Percentiles rank a stretch among this genome's conserved stretches.
phyloP scores from a whole-genome alignment of 2,113 vertebrate genomes.

The Brachyhypopomus occidentalis region DNA sequence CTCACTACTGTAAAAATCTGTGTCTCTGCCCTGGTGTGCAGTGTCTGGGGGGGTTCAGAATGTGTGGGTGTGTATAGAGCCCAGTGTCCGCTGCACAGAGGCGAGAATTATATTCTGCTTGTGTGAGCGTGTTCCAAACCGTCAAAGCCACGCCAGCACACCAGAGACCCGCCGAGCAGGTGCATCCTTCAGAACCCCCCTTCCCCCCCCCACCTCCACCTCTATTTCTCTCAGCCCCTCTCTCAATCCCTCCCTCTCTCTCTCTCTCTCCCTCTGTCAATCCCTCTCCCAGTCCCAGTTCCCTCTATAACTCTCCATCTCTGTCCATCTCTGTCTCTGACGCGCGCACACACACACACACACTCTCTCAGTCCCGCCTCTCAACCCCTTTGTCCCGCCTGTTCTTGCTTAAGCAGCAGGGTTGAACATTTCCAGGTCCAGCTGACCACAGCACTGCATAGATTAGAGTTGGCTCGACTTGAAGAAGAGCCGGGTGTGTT shows the following conservation, averaged over 20 bases:
- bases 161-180: neutral
- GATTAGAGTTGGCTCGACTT: no score
- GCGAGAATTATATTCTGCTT: conserved; percentile 39
- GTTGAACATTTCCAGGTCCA: no score
- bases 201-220: no score
- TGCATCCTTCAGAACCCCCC: neutral
- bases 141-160: neutral
- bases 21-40: neutral
- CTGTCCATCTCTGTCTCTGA: neutral
- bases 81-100: conserved; percentile 6
- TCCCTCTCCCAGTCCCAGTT: neutral
- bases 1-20: no score
- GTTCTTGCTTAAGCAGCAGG: no score
- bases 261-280: conserved; percentile 2
- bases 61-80: neutral
- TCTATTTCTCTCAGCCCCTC: neutral
- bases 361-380: neutral
- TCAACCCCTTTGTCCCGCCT: neutral
- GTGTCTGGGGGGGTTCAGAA: neutral
- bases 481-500: no score
- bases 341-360: neutral
- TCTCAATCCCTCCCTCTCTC: neutral
- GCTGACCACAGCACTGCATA: no score
- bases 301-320: neutral
- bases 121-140: conserved; percentile 30